Base-by-base conservation (phyloP, 2,113 vertebrate genomes). In the Heliornis fulica region DNA sequence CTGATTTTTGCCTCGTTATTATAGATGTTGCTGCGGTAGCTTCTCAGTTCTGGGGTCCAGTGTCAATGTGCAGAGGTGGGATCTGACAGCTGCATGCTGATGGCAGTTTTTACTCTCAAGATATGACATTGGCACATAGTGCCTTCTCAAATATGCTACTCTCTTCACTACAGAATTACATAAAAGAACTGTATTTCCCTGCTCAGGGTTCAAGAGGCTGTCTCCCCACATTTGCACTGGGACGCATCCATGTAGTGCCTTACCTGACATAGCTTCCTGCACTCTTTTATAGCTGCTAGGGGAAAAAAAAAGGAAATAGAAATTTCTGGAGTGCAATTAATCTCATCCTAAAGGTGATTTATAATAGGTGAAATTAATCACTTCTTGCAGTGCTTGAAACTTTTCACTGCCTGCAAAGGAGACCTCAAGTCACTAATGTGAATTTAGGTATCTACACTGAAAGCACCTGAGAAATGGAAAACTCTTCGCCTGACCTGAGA, bases 291-390 rank as follows among this genome's bases (percentile, higher is more conserved):
- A 80, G 38, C 60, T 87, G 22, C 25, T 75, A n/a, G n/a, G n/a
- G n/a, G 57, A 68, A 61, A 50, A 38, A 75, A 87, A 82, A 32
- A 85, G 70, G 60, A 87, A 83, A 80, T 65, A 80, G 71, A 83
- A 72, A 60, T 74, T 93, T 93, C 66, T 90, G 34, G 54, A 86
- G 36, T 43, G 38, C 71, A 80, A 80, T 92, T 85, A 87, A 83
- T 92, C 85, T 94, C 34, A 50, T 74, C 79, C 32, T 72, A 85
- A 93, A 86, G 71, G 50, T 11, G 29, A 60, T 69, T 92, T 53
- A 45, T 93, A 94, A 60, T 72, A 45, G 31, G 13, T 45, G 79
- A 90, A 50, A 83, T 87, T 93, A 93, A 94, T 90, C 79, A 93
- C 59, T 7, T 69, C n/a, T 77, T 86, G 28, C 74, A 74, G 25